These are phyloP conservation scores for Oxycera nigricornis DNA, from an alignment of 2,888 invertebrate genomes.

Conservation along the genomic window DNA sequence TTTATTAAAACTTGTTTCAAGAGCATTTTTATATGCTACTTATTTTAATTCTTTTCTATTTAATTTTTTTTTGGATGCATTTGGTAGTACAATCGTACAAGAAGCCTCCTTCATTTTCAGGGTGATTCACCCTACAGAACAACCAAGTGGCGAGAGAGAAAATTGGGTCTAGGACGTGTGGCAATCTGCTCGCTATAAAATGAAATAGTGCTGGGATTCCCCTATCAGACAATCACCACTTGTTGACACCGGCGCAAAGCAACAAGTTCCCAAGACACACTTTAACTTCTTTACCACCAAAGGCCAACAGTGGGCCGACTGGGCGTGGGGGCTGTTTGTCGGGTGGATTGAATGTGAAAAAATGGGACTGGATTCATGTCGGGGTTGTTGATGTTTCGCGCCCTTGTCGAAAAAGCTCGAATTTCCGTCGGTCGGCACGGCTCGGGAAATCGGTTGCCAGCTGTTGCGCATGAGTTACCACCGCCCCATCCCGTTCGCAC, in stretches of 20 bases:
- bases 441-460: not conserved
- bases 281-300: not conserved
- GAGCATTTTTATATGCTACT: no score
- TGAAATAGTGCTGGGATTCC: constrained; percentile 19
- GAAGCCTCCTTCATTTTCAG: not conserved
- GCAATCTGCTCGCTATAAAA: not conserved
- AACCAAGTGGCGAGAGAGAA: constrained; percentile 9
- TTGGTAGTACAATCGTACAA: not conserved
- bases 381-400: constrained; percentile 40
- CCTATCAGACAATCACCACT: constrained; percentile 29
- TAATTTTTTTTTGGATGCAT: no score
- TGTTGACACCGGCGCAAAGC: constrained; percentile 40
- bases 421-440: constrained; percentile 12
- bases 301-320: not conserved
- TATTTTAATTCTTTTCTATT: no score
- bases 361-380: constrained; percentile 44
- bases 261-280: constrained; percentile 33
- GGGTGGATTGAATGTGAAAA: constrained; percentile 15
- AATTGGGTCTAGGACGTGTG: constrained; percentile 31
- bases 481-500: not conserved
- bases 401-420: constrained; percentile 25
- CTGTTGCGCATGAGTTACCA: constrained; percentile 17
- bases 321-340: not conserved
- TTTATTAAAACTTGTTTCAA: no score
- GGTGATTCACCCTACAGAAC: not conserved